Evolutionary conservation across 2,797 vertebrate genomes (phyloP), one percentile per base, ranked within the genome.

Genomic region (Sitta carolinensis): DNA sequence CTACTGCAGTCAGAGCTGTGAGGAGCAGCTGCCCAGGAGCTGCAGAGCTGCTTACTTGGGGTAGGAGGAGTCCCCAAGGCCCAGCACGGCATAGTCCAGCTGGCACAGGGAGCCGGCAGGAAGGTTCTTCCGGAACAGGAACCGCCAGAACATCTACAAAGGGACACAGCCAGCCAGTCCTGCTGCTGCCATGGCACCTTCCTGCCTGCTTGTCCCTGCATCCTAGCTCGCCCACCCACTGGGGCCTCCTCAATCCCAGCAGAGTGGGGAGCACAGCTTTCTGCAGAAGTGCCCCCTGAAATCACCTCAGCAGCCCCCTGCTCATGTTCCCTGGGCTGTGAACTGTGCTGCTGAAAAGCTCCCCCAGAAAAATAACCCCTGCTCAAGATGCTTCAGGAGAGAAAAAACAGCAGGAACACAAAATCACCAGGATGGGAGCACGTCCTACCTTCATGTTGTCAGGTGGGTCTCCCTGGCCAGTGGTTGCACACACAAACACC

Each of bases 31-130:
- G 22, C 16, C 7, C 47, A 47, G 47, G 72, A 87, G 64, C 54
- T 1, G 1, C 52, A 26, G 30, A 62, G 54, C 70, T 83, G 78
- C 97, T 98, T 95, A 99, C 99, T 98, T 99, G 87, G 99, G 95
- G 40, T 99, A 99, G 2, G 99, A 99, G 6, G 99, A 99, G 96
- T 99, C 99, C 0, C 99, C 99, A 0, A 99, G 98, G 73, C 99
- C 99, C 87, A 99, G 97, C 38, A 99, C 97, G 0, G 98, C 98
- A 15, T 98, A 99, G 97, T 99, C 98, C 97, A 99, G 97, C 63
- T 96, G 98, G 95, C 98, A 98, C 83, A 99, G 98, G 69, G 99
- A 98, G 22, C 97, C 87, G 0, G 92, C 90, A 0, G 98, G 98
- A 91, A 99, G 97, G 62, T 97, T 98, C 97, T 98, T 99, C 96